phyloP scores from a whole-genome alignment of 2,888 invertebrate genomes.

The Brachyptera putata region DNA sequence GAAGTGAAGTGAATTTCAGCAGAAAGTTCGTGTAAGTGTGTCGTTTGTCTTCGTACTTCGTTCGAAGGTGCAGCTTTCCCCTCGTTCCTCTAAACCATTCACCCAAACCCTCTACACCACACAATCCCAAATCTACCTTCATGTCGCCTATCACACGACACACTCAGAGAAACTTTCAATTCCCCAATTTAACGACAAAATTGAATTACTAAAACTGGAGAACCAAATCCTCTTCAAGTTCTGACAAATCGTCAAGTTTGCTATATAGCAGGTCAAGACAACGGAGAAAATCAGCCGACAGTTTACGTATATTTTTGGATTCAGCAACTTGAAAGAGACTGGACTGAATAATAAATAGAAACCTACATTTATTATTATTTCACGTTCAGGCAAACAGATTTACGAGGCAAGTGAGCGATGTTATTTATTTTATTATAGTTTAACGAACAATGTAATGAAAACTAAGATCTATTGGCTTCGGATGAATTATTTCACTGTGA shows the following conservation, averaged over 20 bases:
- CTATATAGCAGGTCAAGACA: not conserved
- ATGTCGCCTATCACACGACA: not conserved
- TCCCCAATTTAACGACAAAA: conserved; percentile 3
- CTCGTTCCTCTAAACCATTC: not conserved
- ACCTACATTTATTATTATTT: too few species aligned
- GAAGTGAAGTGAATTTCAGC: conserved; percentile 16
- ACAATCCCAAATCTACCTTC: not conserved
- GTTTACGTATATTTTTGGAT: too few species aligned
- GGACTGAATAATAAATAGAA: too few species aligned
- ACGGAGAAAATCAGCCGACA: not conserved
- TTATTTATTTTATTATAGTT: too few species aligned
- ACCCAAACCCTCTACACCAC: not conserved
- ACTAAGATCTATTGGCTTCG: too few species aligned
- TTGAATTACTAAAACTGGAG: conserved; percentile 7
- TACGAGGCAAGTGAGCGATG: too few species aligned
- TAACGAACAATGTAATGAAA: too few species aligned
- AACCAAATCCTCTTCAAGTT: not conserved
- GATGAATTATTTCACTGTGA: too few species aligned
- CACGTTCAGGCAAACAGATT: too few species aligned
- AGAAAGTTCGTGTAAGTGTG: conserved; percentile 17
- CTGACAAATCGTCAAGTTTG: not conserved
- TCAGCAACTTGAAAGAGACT: too few species aligned
- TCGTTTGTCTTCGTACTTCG: conserved; percentile 6
- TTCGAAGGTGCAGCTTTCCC: not conserved
- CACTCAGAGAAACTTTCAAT: conserved; percentile 9